Evolutionary conservation across 2,797 vertebrate species (phyloP).

Genomic region (Hydrolagus colliei): DNA sequence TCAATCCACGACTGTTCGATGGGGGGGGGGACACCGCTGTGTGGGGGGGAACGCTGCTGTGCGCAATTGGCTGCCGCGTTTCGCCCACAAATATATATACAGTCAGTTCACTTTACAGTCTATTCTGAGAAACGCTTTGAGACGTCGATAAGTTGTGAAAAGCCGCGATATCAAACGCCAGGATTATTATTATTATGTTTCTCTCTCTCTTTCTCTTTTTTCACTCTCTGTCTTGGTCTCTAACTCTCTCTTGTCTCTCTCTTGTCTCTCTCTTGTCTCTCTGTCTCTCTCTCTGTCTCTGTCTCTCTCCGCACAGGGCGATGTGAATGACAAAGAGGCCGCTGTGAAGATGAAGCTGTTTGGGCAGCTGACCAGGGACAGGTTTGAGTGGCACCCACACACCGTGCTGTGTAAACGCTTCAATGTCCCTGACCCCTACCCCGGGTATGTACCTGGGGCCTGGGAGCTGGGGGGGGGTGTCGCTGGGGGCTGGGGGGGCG

Average conservation of each 20-base stretch:
- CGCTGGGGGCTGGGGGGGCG: neutral
- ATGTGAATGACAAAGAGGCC: slow-evolving; percentile 67
- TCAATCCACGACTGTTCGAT: too few relatives aligned
- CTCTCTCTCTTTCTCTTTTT: too few relatives aligned
- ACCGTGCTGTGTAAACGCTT: slow-evolving; percentile 88
- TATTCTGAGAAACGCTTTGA: too few relatives aligned
- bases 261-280: neutral
- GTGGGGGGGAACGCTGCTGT: too few relatives aligned
- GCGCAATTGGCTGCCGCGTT: too few relatives aligned
- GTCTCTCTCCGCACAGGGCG: slow-evolving; percentile 54
- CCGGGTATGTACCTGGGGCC: slow-evolving; percentile 60
- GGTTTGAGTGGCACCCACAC: slow-evolving; percentile 84
- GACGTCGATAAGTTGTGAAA: too few relatives aligned
- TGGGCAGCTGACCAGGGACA: slow-evolving; percentile 82
- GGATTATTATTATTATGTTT: too few relatives aligned
- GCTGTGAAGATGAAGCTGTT: slow-evolving; percentile 95
- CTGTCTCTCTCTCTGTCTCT: neutral
- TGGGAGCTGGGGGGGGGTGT: neutral
- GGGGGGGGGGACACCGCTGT: too few relatives aligned
- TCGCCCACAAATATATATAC: too few relatives aligned
- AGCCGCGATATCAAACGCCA: too few relatives aligned
- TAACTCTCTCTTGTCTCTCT: neutral
- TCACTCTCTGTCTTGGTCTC: neutral
- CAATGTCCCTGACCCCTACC: slow-evolving; percentile 83
- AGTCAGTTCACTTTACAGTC: too few relatives aligned